Evolutionary conservation across 2,113 vertebrate genomes (phyloP).

Genomic region (Pollachius pollachius): DNA sequence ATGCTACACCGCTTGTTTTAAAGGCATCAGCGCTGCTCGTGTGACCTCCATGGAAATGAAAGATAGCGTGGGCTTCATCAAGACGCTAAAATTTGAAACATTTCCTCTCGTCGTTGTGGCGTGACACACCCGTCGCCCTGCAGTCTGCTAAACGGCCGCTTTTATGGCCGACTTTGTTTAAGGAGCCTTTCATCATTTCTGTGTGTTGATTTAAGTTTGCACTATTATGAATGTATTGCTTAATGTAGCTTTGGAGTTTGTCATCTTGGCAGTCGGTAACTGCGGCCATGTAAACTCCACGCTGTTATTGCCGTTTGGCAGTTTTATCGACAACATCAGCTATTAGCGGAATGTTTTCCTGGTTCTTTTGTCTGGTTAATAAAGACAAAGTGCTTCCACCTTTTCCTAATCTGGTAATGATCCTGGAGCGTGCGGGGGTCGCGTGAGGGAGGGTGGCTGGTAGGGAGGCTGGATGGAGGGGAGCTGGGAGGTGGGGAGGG

Average conservation of each 20-base stretch:
- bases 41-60: conserved; percentile 64
- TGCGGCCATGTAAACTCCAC: too few relatives aligned
- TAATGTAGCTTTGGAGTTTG: too few relatives aligned
- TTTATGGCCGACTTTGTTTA: too few relatives aligned
- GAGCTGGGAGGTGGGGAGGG: too few relatives aligned
- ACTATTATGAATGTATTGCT: too few relatives aligned
- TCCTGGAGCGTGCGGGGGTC: background rate
- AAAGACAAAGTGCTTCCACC: conserved; percentile 47
- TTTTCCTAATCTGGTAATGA: conserved; percentile 57
- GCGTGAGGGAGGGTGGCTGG: too few relatives aligned
- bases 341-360: conserved; percentile 59
- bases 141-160: too few relatives aligned
- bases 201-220: too few relatives aligned
- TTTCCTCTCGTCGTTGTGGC: conserved; percentile 30
- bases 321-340: conserved; percentile 16
- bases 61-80: conserved; percentile 41
- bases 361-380: conserved; percentile 53
- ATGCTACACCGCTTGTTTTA: conserved; percentile 59
- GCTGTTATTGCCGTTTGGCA: conserved; percentile 28
- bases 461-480: too few relatives aligned
- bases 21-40: conserved; percentile 54
- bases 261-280: too few relatives aligned
- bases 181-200: too few relatives aligned
- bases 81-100: conserved; percentile 37
- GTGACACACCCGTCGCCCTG: too few relatives aligned